Base-by-base conservation (phyloP, 2,113 vertebrate genomes). In the Eubucco bourcierii region DNA sequence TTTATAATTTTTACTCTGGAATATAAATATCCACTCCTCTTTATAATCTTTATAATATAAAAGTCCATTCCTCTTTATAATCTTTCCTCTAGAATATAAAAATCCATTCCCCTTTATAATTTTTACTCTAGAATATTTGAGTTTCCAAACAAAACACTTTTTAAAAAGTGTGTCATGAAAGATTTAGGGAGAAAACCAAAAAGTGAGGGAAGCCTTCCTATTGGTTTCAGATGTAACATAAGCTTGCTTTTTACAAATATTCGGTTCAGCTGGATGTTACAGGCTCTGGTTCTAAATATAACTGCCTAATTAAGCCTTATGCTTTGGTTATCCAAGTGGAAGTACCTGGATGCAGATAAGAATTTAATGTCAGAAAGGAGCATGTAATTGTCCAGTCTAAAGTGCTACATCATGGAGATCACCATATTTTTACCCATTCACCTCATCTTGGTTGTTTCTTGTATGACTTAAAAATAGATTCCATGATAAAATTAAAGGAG, bases 251-350 rank as follows among this genome's bases (percentile, higher is more conserved):
- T 80, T 80, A 65, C 80, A 90, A 78, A 80, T 78, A 64, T 8
- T 86, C n/a, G 67, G 58, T 91, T 95, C 64, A 89, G 41, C 25
- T 6, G 60, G 31, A 87, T 74, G 15, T 87, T 93, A 37, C 50
- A 84, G 23, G 21, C 52, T 90, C 52, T 76, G 16, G 12, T 87
- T 92, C 78, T 90, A 96, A 92, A 85, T 93, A 85, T 93, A 93
- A 74, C 61, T 41, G 18, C 68, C 60, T 88, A 93, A 92, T 95
- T 93, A 94, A 92, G 59, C 31, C 13, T 34, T 68, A 7, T 23
- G 65, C 68, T 86, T 94, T 93, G 47, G 74, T 89, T 89, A 87
- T 90, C 53, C 81, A 82, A 71, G 78, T 90, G 84, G 83, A 96
- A 95, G 60, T 89, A 92, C 84, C 84, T 91, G 85, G 53, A 75